Evolutionary conservation across 1,140 invertebrate genomes (phyloP).

Genomic region (Drosophila parvula): DNA sequence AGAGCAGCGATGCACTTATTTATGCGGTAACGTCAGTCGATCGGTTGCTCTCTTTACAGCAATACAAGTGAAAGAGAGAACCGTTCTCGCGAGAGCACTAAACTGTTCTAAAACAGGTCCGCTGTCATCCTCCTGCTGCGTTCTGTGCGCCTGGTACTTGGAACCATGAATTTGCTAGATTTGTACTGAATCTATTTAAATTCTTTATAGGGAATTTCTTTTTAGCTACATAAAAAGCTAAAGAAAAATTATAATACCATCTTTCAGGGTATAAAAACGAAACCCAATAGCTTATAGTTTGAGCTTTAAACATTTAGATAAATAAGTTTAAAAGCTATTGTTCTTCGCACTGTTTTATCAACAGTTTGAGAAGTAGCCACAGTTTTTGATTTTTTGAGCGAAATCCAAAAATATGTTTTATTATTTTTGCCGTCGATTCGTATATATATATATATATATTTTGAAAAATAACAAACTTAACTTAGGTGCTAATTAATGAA

Average conservation of each 20-base stretch:
- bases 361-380: conserved; percentile 1
- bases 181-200: too few relatives aligned
- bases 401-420: conserved; percentile 77
- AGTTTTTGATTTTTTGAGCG: conserved; percentile 58
- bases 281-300: background rate
- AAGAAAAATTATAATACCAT: background rate
- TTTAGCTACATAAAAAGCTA: too few relatives aligned
- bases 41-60: too few relatives aligned
- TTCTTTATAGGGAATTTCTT: too few relatives aligned
- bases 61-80: too few relatives aligned
- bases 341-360: background rate
- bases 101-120: too few relatives aligned
- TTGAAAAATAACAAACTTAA: conserved; percentile 81
- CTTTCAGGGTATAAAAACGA: background rate
- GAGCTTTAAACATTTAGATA: background rate
- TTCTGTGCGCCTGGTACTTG: too few relatives aligned
- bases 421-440: conserved; percentile 58
- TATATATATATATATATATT: conserved; percentile 47
- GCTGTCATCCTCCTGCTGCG: too few relatives aligned
- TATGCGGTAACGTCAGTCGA: too few relatives aligned
- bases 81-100: too few relatives aligned
- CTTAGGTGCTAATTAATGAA: conserved; percentile 73
- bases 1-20: too few relatives aligned
- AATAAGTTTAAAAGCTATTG: background rate
- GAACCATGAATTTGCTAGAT: too few relatives aligned